Evolutionary conservation across 2,888 invertebrate species (phyloP), one percentile per base, ranked within the genome.

Genomic region (Tholera decimalis): DNA sequence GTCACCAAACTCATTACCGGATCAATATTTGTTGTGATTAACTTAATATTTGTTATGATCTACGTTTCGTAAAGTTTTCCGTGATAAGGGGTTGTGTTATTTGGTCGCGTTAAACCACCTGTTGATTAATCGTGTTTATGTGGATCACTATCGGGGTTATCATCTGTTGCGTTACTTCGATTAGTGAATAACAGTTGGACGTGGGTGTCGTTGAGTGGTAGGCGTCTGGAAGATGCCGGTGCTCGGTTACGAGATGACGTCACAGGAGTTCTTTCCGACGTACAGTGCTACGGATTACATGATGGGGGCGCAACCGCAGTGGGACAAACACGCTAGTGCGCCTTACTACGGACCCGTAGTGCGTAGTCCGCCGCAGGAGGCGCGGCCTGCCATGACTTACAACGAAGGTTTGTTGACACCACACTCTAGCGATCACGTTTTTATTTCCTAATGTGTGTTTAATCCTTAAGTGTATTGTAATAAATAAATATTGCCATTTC

Each of bases 151-250:
- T 88, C 85, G 68, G 71, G 73, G 79, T 64, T 88, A 89, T 88
- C 88, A 71, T 79, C 76, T 57, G 75, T 69, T 69, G 73, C 73
- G 77, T 73, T 68, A 73, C 73, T 80, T 71, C 81, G 86, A 87
- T 88, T 88, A 78, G 80, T 83, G 82, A 84, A 84, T 86, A 85
- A 86, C 82, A 84, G 82, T 88, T 81, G 83, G 77, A 77, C 77
- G 90, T 85, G 85, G 83, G 78, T 73, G 78, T 82, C 70, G 75
- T 83, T 78, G 77, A 84, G 78, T 86, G 75, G 81, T 72, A 77
- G 83, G 83, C 80, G 84, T 77, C 77, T 79, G 88, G 88, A 95
- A 92, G 82, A 95, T 95, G 95, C 95, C 94, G 82, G 93, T 91
- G 85, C 88, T 93, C 60, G 92, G 93, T 22, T 90, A 85, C 91